Percentiles rank a stretch among this genome's conserved stretches.
phyloP scores from a whole-genome alignment of 2,888 invertebrate species.

The Amblyteles armatorius region DNA sequence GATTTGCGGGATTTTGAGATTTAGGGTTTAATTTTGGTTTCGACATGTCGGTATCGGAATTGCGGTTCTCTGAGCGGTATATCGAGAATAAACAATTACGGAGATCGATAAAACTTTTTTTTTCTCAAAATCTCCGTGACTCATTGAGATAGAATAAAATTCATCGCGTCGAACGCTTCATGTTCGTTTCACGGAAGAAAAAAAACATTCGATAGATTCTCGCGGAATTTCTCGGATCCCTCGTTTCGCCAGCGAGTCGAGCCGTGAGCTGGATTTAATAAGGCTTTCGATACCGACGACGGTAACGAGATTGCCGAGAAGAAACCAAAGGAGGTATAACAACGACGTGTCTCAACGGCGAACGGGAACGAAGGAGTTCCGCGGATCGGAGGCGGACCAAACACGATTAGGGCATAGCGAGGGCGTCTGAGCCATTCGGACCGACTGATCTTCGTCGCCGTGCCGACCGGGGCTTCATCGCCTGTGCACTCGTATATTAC shows the following conservation, averaged over 20 bases:
- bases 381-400: slow-evolving; percentile 78
- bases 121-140: too few relatives aligned
- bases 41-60: too few relatives aligned
- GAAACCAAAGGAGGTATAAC: slow-evolving; percentile 82
- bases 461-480: slow-evolving; percentile 49
- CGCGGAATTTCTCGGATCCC: slow-evolving; percentile 4
- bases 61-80: too few relatives aligned
- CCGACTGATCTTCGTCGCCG: slow-evolving; percentile 53
- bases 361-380: slow-evolving; percentile 67
- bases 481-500: neutral
- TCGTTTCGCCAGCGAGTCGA: slow-evolving; percentile 67
- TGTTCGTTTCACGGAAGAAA: too few relatives aligned
- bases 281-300: slow-evolving; percentile 66
- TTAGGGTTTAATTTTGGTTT: too few relatives aligned
- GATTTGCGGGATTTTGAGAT: too few relatives aligned
- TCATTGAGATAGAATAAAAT: too few relatives aligned
- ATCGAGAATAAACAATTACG: too few relatives aligned
- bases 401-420: slow-evolving; percentile 77
- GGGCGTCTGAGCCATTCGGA: slow-evolving; percentile 57
- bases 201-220: neutral
- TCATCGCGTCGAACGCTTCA: too few relatives aligned
- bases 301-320: slow-evolving; percentile 82
- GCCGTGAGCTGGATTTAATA: slow-evolving; percentile 65
- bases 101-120: too few relatives aligned
- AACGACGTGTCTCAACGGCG: slow-evolving; percentile 75